These are phyloP conservation scores for Charina bottae DNA, from an alignment of 2,113 vertebrate species.

Conservation along the genomic window DNA sequence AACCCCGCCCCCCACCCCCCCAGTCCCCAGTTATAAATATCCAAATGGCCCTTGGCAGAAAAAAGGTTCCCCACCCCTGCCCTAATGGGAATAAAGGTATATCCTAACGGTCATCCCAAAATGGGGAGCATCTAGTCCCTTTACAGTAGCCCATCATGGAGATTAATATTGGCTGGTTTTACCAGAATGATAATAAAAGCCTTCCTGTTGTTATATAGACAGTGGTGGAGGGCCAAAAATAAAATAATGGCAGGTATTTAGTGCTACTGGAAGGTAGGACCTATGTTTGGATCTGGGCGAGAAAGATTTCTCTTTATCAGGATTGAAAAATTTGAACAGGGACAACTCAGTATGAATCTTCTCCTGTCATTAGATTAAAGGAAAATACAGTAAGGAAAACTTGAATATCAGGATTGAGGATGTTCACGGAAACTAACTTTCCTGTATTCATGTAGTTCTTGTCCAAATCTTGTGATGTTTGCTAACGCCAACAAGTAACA, in stretches of 20 bases:
- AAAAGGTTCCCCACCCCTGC: too few relatives aligned
- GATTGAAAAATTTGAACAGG: background rate
- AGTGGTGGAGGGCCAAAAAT: background rate
- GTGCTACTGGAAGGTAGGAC: background rate
- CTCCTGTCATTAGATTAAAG: background rate
- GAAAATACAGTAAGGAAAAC: background rate
- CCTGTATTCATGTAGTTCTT: background rate
- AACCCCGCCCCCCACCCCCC: too few relatives aligned
- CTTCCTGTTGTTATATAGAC: background rate
- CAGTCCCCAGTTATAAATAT: too few relatives aligned
- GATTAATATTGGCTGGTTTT: background rate
- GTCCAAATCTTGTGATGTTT: background rate
- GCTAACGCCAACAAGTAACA: background rate
- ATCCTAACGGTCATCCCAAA: background rate
- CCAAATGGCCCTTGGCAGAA: too few relatives aligned
- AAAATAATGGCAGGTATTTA: background rate
- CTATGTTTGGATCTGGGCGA: background rate
- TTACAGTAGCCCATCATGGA: background rate
- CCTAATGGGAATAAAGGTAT: background rate
- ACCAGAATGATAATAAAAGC: background rate
- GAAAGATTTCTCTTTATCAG: background rate
- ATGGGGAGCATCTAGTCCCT: background rate
- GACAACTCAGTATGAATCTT: background rate
- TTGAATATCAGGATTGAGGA: background rate
- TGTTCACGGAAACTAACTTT: background rate